A percentile compares a stretch with the other conserved stretches of the same genome.
These are phyloP conservation scores for Conus canariensis DNA, from an alignment of 2,888 invertebrate genomes.

Conservation along the genomic window DNA sequence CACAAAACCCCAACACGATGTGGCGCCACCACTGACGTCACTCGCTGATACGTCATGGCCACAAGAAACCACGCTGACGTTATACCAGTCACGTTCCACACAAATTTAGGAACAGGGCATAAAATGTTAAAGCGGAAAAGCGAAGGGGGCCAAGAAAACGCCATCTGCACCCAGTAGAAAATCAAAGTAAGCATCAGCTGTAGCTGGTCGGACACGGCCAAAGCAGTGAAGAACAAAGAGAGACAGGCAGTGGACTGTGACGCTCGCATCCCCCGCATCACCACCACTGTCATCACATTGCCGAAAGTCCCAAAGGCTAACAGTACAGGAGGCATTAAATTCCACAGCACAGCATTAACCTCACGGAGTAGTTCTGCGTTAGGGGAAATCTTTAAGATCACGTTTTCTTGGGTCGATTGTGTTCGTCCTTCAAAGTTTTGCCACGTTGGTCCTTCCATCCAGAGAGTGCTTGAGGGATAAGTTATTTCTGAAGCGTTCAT, in stretches of 20 bases:
- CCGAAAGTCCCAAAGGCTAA: not conserved
- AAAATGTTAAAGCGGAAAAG: not conserved
- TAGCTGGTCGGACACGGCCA: slow-evolving; percentile 12
- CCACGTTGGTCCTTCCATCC: too few species aligned
- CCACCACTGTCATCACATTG: slow-evolving; percentile 17
- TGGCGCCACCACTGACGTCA: slow-evolving; percentile 6
- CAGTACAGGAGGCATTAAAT: not conserved
- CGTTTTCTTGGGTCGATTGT: not conserved
- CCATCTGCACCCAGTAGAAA: not conserved
- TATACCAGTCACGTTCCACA: not conserved
- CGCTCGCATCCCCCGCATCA: slow-evolving; percentile 11
- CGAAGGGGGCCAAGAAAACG: not conserved
- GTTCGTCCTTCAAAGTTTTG: too few species aligned
- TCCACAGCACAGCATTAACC: not conserved
- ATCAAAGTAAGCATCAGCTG: not conserved
- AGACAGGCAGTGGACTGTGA: slow-evolving; percentile 12
- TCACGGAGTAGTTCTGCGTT: not conserved
- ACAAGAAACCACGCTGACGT: slow-evolving; percentile 11
- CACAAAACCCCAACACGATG: slow-evolving; percentile 16
- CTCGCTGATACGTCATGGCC: slow-evolving; percentile 24
- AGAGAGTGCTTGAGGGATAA: too few species aligned
- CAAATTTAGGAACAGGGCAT: not conserved
- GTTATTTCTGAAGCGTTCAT: too few species aligned
- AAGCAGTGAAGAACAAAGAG: not conserved
- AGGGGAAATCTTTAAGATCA: not conserved